A percentile compares a stretch with the other conserved stretches of the same genome.
These are phyloP conservation scores for Thalassoma bifasciatum DNA, from an alignment of 2,113 vertebrate species.

Conservation along the genomic window DNA sequence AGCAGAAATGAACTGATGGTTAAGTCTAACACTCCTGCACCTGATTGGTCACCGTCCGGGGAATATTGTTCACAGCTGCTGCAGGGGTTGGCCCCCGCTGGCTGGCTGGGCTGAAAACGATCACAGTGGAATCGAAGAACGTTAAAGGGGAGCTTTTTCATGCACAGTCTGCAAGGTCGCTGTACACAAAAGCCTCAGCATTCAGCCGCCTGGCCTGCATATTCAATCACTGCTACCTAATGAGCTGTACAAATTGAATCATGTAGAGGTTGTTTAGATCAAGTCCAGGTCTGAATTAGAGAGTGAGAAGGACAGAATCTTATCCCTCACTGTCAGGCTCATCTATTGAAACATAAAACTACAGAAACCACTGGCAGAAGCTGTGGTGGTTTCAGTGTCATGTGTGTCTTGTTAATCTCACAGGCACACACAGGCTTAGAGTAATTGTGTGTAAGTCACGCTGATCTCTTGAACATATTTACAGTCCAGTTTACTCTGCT, in stretches of 20 bases:
- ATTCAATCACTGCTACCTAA: conserved; percentile 66
- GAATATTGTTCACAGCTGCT: conserved; percentile 40
- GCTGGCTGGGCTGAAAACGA: conserved; percentile 47
- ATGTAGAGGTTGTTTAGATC: conserved; percentile 55
- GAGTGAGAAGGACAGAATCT: conserved; percentile 1
- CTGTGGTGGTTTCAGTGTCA: conserved; percentile 7
- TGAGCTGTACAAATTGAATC: conserved; percentile 70
- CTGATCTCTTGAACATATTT: conserved; percentile 34
- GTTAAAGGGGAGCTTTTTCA: conserved; percentile 27
- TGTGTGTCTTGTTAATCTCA: conserved; percentile 18
- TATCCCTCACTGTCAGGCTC: conserved; percentile 4
- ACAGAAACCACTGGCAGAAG: neutral
- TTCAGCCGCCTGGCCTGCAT: conserved; percentile 36
- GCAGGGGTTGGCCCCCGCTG: conserved; percentile 11
- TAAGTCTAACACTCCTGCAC: conserved; percentile 24
- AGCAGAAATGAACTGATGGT: conserved; percentile 54
- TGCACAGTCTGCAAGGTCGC: conserved; percentile 55
- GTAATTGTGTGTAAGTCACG: conserved; percentile 9
- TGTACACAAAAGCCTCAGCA: conserved; percentile 4
- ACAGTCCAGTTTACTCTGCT: neutral
- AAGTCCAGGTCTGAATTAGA: conserved; percentile 34
- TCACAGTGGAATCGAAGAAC: conserved; percentile 39
- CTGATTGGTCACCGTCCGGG: conserved; percentile 65
- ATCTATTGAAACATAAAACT: neutral
- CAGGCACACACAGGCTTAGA: conserved; percentile 21